These are phyloP conservation scores for Caenorhabditis angaria DNA, from an alignment of 2,888 invertebrate species.

Conservation along the genomic window DNA sequence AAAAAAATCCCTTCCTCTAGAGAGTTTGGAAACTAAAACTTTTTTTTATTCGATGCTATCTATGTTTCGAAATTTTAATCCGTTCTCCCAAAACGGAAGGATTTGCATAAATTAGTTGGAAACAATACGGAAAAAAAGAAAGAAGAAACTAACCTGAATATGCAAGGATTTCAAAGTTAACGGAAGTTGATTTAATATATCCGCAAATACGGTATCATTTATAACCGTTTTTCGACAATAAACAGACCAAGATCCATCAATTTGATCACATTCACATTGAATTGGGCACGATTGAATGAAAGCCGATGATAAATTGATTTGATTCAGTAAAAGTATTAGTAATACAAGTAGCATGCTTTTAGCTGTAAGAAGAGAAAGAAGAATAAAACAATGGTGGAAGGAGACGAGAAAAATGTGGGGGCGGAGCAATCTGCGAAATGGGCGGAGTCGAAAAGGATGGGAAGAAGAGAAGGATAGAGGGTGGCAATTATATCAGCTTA, in stretches of 20 bases:
- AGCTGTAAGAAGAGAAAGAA: not conserved
- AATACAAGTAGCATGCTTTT: conserved; percentile 5
- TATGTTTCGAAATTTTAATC: conserved; percentile 9
- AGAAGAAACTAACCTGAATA: conserved; percentile 59
- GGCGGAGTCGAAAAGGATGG: not conserved
- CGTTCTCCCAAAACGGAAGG: not conserved
- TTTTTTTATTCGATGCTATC: conserved; percentile 25
- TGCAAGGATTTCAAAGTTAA: conserved; percentile 63
- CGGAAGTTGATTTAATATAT: conserved; percentile 62
- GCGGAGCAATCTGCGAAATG: not conserved
- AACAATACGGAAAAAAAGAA: too few species aligned
- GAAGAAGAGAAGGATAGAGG: not conserved
- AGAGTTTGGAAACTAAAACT: conserved; percentile 15
- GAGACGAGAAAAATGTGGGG: conserved; percentile 2
- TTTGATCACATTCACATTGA: conserved; percentile 63
- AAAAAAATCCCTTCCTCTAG: not conserved
- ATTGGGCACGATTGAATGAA: conserved; percentile 45
- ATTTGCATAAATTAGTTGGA: conserved; percentile 2
- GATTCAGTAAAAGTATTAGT: not conserved
- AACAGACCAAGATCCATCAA: conserved; percentile 50
- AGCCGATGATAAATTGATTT: not conserved
- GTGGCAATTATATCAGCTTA: conserved; percentile 7
- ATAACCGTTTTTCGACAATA: conserved; percentile 61
- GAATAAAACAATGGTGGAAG: conserved; percentile 7
- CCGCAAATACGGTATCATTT: conserved; percentile 60